Evolutionary conservation across 2,797 vertebrate genomes (phyloP), one percentile per base, ranked within the genome.

Genomic region (Vipera latastei): DNA sequence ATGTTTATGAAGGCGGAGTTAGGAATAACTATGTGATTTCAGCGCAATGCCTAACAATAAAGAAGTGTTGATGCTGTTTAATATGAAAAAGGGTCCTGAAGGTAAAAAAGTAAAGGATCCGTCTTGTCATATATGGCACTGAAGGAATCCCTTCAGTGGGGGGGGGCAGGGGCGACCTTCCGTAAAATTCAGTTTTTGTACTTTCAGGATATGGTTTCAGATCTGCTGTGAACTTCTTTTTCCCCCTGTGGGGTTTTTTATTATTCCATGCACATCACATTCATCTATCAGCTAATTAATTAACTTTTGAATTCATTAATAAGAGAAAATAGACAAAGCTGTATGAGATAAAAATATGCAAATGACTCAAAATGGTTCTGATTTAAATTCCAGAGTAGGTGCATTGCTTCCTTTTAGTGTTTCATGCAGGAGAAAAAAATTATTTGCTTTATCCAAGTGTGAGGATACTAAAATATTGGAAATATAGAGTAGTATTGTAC

Each of bases 231-330:
- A 63, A 65, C 20, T 28, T 69, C 59, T 32, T 63, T 12, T 61
- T 53, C 65, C 63, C 38, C n/a, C n/a, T 1, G 1, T 38, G 56
- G n/a, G 5, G 18, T n/a, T 53, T 73, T 53, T 73, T 73, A 83
- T 90, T 25, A 93, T 55, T 93, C 90, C 53, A 89, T 91, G 92
- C 92, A 91, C 78, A 57, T 93, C 90, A 56, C 86, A 93, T 93
- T 73, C 78, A 93, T 69, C 89, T 91, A 93, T 91, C 56, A 89
- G 92, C 48, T 91, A 93, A 90, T 93, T 93, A 93, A 93, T 93
- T 91, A 93, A 89, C 44, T 55, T 83, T 91, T 61, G 89, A 89
- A 91, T 91, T 89, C 63, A 90, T 93, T 93, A 93, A 91, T 89
- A 89, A 89, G 51, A 91, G 65, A 61, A 56, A 91, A 38, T 32